phyloP scores from a whole-genome alignment of 2,797 vertebrate species.

The Lacerta agilis region DNA sequence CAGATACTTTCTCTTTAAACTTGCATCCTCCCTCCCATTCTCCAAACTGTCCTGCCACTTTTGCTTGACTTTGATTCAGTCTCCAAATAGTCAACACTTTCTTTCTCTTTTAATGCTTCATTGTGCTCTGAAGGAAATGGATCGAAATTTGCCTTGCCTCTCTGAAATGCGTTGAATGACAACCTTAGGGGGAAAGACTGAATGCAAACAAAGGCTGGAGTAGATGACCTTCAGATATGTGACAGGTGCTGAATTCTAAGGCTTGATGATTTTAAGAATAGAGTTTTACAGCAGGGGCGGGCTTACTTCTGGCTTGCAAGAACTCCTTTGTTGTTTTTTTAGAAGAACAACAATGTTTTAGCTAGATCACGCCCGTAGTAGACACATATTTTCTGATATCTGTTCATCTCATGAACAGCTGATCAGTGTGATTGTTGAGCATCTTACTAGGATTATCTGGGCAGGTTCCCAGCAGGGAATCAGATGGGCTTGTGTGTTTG shows the following conservation, averaged over 20 bases:
- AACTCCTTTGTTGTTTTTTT: too few species aligned
- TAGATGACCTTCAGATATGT: background rate
- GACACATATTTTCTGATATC: too few species aligned
- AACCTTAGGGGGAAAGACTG: background rate
- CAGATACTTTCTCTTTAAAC: background rate
- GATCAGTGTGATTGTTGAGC: too few species aligned
- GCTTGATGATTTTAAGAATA: conserved; percentile 1
- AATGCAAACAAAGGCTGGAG: background rate
- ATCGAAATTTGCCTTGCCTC: background rate
- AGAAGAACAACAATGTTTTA: too few species aligned
- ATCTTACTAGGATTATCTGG: too few species aligned
- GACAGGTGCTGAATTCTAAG: background rate
- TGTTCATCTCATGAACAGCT: too few species aligned
- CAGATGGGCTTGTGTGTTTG: background rate
- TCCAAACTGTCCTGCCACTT: background rate
- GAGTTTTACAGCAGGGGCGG: background rate
- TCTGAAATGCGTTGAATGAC: background rate
- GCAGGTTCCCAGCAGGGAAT: too few species aligned
- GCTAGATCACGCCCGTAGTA: too few species aligned
- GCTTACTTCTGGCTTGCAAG: too few species aligned
- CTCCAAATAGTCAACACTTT: background rate
- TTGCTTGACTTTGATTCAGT: background rate
- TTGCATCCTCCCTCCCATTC: background rate
- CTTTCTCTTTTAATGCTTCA: background rate
- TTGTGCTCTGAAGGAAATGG: background rate